Percentiles rank a stretch among this genome's conserved stretches.
phyloP scores from a whole-genome alignment of 1,140 invertebrate genomes.

The Adoxophyes honmai region DNA sequence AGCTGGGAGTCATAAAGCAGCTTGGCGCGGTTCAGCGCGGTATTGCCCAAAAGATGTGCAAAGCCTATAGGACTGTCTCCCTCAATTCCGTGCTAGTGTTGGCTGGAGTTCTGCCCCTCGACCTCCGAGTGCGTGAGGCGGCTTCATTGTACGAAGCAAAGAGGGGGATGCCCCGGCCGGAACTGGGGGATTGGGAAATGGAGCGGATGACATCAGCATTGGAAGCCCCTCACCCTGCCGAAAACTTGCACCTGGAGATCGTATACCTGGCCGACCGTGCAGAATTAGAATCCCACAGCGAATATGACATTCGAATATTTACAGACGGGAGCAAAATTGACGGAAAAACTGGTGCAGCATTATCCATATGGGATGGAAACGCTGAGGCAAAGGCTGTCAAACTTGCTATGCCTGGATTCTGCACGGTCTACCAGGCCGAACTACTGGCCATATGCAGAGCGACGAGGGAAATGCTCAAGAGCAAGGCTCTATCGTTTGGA shows the following conservation, averaged over 20 bases:
- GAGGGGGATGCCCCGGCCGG: not conserved
- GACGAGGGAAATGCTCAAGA: not conserved
- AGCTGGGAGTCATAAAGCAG: not conserved
- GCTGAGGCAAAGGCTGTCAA: not conserved
- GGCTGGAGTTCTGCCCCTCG: too few relatives aligned
- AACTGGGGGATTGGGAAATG: not conserved
- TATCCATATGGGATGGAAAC: too few relatives aligned
- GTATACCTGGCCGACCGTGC: not conserved
- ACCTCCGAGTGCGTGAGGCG: not conserved
- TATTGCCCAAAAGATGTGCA: too few relatives aligned
- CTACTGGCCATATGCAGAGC: not conserved
- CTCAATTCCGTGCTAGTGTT: not conserved
- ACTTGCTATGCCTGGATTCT: not conserved
- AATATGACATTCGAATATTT: too few relatives aligned
- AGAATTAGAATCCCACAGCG: not conserved
- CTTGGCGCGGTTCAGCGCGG: constrained; percentile 5
- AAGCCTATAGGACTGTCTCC: not conserved
- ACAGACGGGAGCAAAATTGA: constrained; percentile 14
- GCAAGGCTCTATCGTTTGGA: not conserved
- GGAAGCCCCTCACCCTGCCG: not conserved
- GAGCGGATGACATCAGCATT: not conserved
- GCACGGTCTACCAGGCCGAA: not conserved
- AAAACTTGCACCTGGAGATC: not conserved
- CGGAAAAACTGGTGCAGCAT: not conserved
- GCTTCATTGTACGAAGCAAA: constrained; percentile 1